phyloP scores from a whole-genome alignment of 2,797 vertebrate species.

The Lagocephalus sceleratus region DNA sequence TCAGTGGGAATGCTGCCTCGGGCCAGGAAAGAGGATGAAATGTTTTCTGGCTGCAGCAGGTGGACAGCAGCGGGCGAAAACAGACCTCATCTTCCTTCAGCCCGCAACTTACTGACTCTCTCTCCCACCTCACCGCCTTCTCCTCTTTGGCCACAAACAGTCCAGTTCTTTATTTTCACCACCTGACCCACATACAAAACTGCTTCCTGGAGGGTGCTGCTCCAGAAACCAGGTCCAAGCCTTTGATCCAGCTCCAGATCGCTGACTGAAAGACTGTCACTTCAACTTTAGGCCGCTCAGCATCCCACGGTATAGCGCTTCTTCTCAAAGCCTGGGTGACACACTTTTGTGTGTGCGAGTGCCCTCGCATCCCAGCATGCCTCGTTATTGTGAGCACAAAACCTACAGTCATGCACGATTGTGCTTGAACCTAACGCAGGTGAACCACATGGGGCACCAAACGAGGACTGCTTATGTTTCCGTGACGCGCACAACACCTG shows the following conservation, averaged over 20 bases:
- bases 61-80: constrained; percentile 56
- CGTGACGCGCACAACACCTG: constrained; percentile 19
- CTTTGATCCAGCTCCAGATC: constrained; percentile 77
- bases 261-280: constrained; percentile 67
- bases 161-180: constrained; percentile 64
- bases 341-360: constrained; percentile 50
- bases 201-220: constrained; percentile 75
- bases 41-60: constrained; percentile 59
- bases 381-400: constrained; percentile 46
- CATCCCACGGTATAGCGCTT: constrained; percentile 63
- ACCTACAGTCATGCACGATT: constrained; percentile 27
- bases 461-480: constrained; percentile 28
- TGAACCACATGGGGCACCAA: constrained; percentile 30
- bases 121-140: constrained; percentile 48
- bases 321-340: constrained; percentile 57
- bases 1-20: constrained; percentile 48
- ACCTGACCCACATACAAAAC: constrained; percentile 79
- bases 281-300: constrained; percentile 63
- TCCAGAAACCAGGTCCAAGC: constrained; percentile 73
- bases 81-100: constrained; percentile 25
- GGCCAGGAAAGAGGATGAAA: constrained; percentile 43
- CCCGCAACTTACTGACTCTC: constrained; percentile 28
- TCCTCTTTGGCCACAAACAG: constrained; percentile 46
- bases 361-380: constrained; percentile 37
- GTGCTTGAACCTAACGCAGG: constrained; percentile 29